Percentiles rank a stretch among this genome's conserved stretches.
Conservation (phyloP, 2,888 invertebrate species). For the Stegophylla sp. region DNA sequence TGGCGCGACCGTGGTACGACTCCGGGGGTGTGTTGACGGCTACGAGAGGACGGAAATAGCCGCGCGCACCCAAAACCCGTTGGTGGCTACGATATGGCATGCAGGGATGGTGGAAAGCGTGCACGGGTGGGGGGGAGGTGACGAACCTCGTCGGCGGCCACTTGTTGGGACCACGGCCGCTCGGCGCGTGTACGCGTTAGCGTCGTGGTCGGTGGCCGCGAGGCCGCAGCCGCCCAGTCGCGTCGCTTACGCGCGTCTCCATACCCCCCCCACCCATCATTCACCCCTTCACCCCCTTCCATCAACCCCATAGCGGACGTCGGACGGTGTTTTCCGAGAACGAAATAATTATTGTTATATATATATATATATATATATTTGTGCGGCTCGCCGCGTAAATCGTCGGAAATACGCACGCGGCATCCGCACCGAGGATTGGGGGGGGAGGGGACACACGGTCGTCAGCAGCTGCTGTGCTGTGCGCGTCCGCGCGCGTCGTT, state of each 20-base stretch:
- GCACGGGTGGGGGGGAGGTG: background rate
- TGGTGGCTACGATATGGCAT: too few relatives aligned
- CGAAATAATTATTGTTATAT: background rate
- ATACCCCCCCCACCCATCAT: too few relatives aligned
- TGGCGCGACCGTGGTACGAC: background rate
- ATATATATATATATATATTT: too few relatives aligned
- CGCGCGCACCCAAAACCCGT: too few relatives aligned
- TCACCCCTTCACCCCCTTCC: too few relatives aligned
- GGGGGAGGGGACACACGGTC: background rate
- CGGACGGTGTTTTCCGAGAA: background rate
- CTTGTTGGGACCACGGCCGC: slow-evolving; percentile 34
- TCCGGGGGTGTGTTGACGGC: background rate
- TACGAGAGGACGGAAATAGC: background rate
- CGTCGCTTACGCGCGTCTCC: too few relatives aligned
- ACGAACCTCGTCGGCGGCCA: background rate
- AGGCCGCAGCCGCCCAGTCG: too few relatives aligned
- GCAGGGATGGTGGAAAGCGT: background rate
- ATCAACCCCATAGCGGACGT: background rate
- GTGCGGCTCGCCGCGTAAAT: background rate
- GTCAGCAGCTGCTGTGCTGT: background rate
- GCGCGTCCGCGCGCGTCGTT: background rate
- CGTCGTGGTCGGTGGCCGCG: background rate
- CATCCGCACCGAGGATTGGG: too few relatives aligned
- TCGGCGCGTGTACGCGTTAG: slow-evolving; percentile 29
- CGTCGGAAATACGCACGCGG: background rate